Base-by-base conservation (phyloP, 2,797 vertebrate species). In the Crocodylus rhombifer region DNA sequence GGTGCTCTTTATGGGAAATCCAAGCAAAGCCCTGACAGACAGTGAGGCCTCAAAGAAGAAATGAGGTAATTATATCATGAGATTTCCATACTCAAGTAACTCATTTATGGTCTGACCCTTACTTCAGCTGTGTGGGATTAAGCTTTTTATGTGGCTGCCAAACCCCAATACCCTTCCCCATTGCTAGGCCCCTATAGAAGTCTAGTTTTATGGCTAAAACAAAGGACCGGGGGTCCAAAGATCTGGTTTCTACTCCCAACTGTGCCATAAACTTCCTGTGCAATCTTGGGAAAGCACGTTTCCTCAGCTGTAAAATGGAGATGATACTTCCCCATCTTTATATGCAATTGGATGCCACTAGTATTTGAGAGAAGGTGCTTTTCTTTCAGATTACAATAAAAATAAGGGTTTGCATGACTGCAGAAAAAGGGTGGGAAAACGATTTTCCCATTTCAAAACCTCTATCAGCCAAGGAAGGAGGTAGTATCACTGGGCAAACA, bases 351-450 rank as follows among this genome's bases (percentile, higher is more conserved):
- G 15, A 51, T 0, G 0, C 4, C 3, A 42, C 42, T 55, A 21
- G 33, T 69, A 56, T 42, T 51, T 56, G 55, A 65, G 42, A 81
- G 16, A 85, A 16, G 2, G 76, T 86, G 90, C 28, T 33, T 62
- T 11, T 91, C 20, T 14, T 62, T 90, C 81, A 17, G 60, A 7
- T 23, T n/a, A 92, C 26, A 60, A 63, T 33, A 11, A 57, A 71
- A 7, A 80, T 6, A 62, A 1, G 62, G 56, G 71, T 20, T 4
- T 6, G 36, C 62, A 82, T 79, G 79, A 23, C 16, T 91, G 64
- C 7, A 62, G 80, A 82, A 87, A 11, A 80, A 91, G 84, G 15
- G 88, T 80, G 11, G 36, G 30, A n/a, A 88, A 91, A 95, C 61
- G 30, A 3, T 80, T 74, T 65, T 42, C 51, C 75, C 77, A 74